Conservation (phyloP, 2,113 vertebrate genomes). For the Mandrillus leucophaeus region DNA sequence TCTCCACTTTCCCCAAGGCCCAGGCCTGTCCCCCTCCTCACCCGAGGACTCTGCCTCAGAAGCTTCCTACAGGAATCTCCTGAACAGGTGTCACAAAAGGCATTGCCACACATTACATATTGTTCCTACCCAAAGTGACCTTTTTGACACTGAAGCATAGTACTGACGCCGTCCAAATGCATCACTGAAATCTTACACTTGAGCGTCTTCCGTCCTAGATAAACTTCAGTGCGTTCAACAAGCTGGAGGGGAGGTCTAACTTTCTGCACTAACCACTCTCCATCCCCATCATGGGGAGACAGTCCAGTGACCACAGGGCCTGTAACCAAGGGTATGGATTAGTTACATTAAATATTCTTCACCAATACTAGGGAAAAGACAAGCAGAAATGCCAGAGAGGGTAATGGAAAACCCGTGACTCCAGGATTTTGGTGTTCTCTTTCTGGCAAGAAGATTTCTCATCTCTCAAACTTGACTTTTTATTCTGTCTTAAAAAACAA, state of each 20-base stretch:
- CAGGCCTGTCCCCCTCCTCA: background rate
- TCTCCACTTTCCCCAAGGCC: background rate
- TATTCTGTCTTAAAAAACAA: background rate
- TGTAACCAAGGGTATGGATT: rapidly evolving
- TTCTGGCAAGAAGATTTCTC: background rate
- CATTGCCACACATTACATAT: background rate
- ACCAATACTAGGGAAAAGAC: background rate
- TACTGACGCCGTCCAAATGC: rapidly evolving
- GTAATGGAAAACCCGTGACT: rapidly evolving
- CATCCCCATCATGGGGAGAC: rapidly evolving
- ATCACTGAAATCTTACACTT: background rate
- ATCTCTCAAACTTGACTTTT: background rate
- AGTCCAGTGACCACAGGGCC: background rate
- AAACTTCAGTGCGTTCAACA: background rate
- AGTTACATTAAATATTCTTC: background rate
- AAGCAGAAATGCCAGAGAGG: background rate
- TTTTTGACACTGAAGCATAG: rapidly evolving
- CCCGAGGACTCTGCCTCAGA: background rate
- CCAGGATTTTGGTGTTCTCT: background rate
- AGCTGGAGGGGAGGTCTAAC: rapidly evolving
- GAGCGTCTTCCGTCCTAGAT: background rate
- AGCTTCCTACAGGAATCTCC: background rate
- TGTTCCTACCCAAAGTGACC: rapidly evolving
- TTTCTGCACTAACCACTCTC: no score
- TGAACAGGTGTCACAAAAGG: background rate